These are phyloP conservation scores for Anagyrus pseudococci DNA, from an alignment of 2,888 invertebrate species.

Conservation along the genomic window DNA sequence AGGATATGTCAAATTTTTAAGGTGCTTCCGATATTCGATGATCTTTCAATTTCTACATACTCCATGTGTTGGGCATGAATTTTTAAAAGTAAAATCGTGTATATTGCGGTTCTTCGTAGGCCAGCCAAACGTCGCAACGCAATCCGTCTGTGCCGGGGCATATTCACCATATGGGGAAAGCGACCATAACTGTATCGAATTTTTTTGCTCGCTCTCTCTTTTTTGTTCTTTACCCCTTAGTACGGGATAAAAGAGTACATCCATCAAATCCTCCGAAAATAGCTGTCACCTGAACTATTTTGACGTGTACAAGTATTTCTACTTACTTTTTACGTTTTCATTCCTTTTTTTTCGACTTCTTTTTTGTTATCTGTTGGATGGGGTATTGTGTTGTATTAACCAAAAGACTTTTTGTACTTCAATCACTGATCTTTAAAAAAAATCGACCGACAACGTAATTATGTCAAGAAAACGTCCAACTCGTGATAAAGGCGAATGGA, in stretches of 20 bases:
- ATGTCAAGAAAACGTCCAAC: too few relatives aligned
- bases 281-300: conserved; percentile 49
- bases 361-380: too few relatives aligned
- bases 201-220: conserved; percentile 37
- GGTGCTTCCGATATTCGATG: too few relatives aligned
- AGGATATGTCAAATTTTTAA: too few relatives aligned
- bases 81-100: conserved; percentile 60
- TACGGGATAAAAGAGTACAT: conserved; percentile 42
- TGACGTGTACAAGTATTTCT: conserved; percentile 59
- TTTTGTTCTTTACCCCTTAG: conserved; percentile 33
- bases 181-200: conserved; percentile 48
- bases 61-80: conserved; percentile 38
- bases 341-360: conserved; percentile 8
- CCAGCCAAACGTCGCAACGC: conserved; percentile 40
- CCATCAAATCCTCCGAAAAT: conserved; percentile 58
- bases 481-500: too few relatives aligned
- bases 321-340: conserved; percentile 45
- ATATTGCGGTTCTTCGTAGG: conserved; percentile 50
- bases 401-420: too few relatives aligned
- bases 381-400: too few relatives aligned
- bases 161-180: conserved; percentile 44
- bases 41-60: too few relatives aligned
- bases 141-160: conserved; percentile 45
- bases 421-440: too few relatives aligned
- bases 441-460: too few relatives aligned